A percentile compares a stretch with the other conserved stretches of the same genome.
phyloP scores from a whole-genome alignment of 2,113 vertebrate species.

The Tragulus kanchil region DNA sequence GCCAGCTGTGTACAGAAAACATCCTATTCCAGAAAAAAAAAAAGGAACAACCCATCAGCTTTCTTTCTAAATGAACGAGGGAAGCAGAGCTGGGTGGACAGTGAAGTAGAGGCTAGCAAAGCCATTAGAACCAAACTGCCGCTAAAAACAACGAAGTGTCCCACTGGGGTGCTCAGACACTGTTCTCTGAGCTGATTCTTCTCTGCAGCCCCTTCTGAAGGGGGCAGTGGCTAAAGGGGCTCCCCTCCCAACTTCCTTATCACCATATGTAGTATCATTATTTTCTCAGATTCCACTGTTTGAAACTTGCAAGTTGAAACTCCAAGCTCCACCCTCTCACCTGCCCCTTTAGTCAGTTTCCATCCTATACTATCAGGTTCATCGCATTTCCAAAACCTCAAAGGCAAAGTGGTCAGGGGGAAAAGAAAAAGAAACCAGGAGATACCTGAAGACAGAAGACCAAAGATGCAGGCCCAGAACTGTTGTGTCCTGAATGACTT shows the following conservation, averaged over 20 bases:
- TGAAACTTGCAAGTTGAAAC: background rate
- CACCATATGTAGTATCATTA: fast-evolving
- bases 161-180: background rate
- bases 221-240: background rate
- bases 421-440: background rate
- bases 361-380: background rate
- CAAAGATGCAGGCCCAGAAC: background rate
- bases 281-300: background rate
- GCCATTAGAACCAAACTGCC: background rate
- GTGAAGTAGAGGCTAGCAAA: background rate
- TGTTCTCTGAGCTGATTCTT: background rate
- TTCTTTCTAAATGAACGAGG: background rate
- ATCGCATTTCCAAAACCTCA: no score
- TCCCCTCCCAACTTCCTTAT: background rate
- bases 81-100: background rate
- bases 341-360: no score
- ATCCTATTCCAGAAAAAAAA: background rate
- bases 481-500: background rate
- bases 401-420: no score
- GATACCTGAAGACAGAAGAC: background rate
- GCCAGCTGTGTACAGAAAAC: background rate
- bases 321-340: background rate
- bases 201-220: background rate
- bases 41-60: background rate
- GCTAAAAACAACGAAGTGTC: background rate